phyloP scores from a whole-genome alignment of 2,113 vertebrate genomes.

The Probosciger aterrimus region DNA sequence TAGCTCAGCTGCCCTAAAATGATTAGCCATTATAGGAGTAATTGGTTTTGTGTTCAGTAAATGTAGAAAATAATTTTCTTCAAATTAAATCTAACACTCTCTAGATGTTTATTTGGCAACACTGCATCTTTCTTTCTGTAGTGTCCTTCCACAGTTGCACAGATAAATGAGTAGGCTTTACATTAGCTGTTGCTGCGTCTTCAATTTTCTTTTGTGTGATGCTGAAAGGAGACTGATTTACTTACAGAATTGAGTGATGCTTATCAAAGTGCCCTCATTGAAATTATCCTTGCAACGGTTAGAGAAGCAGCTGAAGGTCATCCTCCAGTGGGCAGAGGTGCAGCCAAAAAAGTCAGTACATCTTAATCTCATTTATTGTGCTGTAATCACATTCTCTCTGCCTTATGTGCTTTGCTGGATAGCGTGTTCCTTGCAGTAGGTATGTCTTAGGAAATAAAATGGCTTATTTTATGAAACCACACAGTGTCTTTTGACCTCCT shows the following conservation, averaged over 20 bases:
- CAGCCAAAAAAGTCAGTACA: slow-evolving; percentile 81
- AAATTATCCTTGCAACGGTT: slow-evolving; percentile 82
- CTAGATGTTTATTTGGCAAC: neutral
- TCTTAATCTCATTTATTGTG: neutral
- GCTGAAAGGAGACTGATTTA: slow-evolving; percentile 33
- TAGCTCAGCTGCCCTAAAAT: neutral
- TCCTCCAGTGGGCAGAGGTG: slow-evolving; percentile 79
- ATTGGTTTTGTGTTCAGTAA: neutral
- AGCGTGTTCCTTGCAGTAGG: neutral
- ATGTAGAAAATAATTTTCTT: neutral
- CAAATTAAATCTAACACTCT: neutral
- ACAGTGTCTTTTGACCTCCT: neutral
- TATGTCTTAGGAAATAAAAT: neutral
- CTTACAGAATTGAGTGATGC: slow-evolving; percentile 71
- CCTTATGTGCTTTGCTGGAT: neutral
- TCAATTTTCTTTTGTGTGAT: neutral
- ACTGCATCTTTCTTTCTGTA: neutral
- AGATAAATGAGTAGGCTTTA: neutral
- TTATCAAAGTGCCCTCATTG: slow-evolving; percentile 77
- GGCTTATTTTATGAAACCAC: neutral
- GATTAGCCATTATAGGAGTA: neutral
- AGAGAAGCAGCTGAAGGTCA: slow-evolving; percentile 86
- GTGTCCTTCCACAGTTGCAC: neutral
- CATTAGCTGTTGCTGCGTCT: neutral
- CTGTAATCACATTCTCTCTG: neutral